These are phyloP conservation scores for Anthopleura sola DNA, from an alignment of 64 coral and sea anemone genomes.

Conservation along the genomic window DNA sequence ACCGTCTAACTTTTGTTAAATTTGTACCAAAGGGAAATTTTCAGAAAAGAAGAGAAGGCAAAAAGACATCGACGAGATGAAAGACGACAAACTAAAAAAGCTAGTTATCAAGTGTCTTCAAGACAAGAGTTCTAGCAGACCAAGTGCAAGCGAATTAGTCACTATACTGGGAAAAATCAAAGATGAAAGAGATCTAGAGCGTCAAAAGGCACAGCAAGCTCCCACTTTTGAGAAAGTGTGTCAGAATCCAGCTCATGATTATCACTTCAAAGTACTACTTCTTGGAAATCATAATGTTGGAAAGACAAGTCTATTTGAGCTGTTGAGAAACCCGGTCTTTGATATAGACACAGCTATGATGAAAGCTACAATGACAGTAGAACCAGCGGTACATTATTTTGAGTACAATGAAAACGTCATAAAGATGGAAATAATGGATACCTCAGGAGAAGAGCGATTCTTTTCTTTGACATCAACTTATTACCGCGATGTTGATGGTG, in stretches of 20 bases:
- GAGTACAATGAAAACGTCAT: not conserved
- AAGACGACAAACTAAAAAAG: not conserved
- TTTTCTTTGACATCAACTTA: not conserved
- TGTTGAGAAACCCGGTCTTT: not conserved
- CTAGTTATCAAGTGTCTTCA: conserved; percentile 7
- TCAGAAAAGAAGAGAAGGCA: not conserved
- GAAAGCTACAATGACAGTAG: not conserved
- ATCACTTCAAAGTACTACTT: not conserved
- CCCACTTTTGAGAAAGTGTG: not conserved
- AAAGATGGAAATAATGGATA: conserved; percentile 2
- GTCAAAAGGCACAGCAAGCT: not conserved
- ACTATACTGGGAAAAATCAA: not conserved
- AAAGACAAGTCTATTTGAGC: conserved; percentile 12
- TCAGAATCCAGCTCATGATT: not conserved
- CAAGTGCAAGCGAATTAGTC: not conserved
- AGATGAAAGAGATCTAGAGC: not conserved
- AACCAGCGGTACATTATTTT: not conserved
- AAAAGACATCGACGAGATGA: conserved; percentile 15
- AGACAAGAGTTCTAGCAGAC: conserved; percentile 1
- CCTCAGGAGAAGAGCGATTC: conserved; percentile 7
- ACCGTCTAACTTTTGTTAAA: no score
- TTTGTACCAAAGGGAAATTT: not conserved
- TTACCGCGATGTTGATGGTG: not conserved
- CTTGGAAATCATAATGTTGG: not conserved
- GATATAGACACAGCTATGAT: not conserved